phyloP scores from a whole-genome alignment of 2,113 vertebrate species.

The Scomber scombrus region DNA sequence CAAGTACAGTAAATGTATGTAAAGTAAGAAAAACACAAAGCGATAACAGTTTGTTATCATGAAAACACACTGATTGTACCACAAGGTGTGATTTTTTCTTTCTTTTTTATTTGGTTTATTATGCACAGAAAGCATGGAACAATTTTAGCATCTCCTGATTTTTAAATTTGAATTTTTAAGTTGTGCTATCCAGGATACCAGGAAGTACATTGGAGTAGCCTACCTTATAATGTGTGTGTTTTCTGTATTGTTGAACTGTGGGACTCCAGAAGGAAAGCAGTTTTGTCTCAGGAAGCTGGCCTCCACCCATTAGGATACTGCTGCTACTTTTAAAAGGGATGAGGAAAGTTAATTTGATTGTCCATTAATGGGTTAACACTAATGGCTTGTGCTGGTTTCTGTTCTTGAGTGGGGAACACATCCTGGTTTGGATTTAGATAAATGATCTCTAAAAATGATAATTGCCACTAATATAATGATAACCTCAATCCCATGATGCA shows the following conservation, averaged over 20 bases:
- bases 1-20: too few species aligned
- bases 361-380: slow-evolving; percentile 23
- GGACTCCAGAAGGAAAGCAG: background rate
- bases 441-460: slow-evolving; percentile 18
- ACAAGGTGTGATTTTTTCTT: background rate
- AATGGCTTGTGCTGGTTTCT: slow-evolving; percentile 18
- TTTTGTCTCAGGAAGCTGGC: slow-evolving; percentile 5
- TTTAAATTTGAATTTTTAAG: background rate
- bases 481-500: slow-evolving; percentile 12
- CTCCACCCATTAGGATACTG: slow-evolving; percentile 10
- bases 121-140: too few species aligned
- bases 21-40: background rate
- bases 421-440: background rate
- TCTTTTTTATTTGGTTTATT: background rate
- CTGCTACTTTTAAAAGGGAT: slow-evolving; percentile 23
- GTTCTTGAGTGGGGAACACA: background rate
- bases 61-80: background rate
- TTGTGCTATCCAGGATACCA: slow-evolving; percentile 1
- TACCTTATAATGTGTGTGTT: slow-evolving; percentile 2
- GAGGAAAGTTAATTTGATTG: slow-evolving; percentile 9
- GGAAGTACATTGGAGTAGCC: background rate
- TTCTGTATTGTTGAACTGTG: slow-evolving; percentile 25
- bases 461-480: slow-evolving; percentile 7
- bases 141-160: background rate
- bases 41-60: background rate